Percentiles rank a stretch among this genome's conserved stretches.
Evolutionary conservation across 2,888 invertebrate genomes (phyloP).

Genomic region (Polydesmus complanatus): DNA sequence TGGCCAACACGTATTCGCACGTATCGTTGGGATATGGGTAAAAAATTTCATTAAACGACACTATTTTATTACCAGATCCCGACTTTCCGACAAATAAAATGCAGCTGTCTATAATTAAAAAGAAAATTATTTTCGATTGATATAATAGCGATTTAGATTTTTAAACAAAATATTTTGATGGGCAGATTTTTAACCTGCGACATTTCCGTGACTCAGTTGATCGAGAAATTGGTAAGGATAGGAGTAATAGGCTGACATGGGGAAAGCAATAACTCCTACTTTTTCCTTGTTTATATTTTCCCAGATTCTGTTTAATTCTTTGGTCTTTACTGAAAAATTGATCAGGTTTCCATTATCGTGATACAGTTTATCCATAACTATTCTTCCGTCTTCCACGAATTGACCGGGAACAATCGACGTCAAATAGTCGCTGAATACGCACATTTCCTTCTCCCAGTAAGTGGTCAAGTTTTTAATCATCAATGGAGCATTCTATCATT

Average conservation of each 20-base stretch:
- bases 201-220: too few species aligned
- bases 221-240: not conserved
- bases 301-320: not conserved
- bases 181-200: too few species aligned
- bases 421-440: not conserved
- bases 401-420: not conserved
- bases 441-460: not conserved
- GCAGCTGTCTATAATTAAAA: too few species aligned
- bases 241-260: not conserved
- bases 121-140: too few species aligned
- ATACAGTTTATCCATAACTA: not conserved
- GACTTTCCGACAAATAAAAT: too few species aligned
- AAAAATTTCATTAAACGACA: constrained; percentile 27
- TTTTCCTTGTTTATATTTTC: not conserved
- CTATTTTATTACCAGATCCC: too few species aligned
- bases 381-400: not conserved
- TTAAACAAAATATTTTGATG: too few species aligned
- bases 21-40: constrained; percentile 24
- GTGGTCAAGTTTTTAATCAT: constrained; percentile 1
- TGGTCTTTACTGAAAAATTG: not conserved
- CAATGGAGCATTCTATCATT: too few species aligned
- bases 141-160: too few species aligned
- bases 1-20: constrained; percentile 33
- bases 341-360: not conserved
- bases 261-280: not conserved